These are phyloP conservation scores for Steinernema feltiae DNA, from an alignment of 1,140 invertebrate genomes.

Conservation along the genomic window DNA sequence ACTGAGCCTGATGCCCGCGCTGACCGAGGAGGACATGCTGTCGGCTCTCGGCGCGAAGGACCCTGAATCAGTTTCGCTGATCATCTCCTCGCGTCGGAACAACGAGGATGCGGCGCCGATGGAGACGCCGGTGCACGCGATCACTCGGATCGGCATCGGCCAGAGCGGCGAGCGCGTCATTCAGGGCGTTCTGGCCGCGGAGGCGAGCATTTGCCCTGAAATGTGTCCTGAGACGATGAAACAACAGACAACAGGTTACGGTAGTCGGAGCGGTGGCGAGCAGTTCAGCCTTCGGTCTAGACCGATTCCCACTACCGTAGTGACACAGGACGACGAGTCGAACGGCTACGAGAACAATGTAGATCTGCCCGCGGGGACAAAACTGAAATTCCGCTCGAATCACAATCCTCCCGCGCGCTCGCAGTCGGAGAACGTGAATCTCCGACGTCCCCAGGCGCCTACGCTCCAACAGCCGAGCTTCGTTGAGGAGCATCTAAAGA, in stretches of 20 bases:
- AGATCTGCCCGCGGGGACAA: not conserved
- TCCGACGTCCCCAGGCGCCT: not conserved
- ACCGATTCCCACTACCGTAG: not conserved
- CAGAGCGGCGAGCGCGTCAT: not conserved
- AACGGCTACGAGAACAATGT: not conserved
- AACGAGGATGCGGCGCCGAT: not conserved
- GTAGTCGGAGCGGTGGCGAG: no score
- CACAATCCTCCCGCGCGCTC: not conserved
- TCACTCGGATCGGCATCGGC: not conserved
- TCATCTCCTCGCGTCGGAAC: not conserved
- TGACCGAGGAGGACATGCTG: conserved; percentile 6
- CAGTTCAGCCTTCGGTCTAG: not conserved
- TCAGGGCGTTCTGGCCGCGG: not conserved
- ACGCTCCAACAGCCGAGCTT: not conserved
- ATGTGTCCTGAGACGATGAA: not conserved
- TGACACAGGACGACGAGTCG: no score
- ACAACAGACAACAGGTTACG: no score
- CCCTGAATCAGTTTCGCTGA: no score
- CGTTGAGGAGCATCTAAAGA: not conserved
- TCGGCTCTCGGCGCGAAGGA: not conserved
- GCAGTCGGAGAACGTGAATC: not conserved
- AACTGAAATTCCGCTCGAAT: conserved; percentile 6
- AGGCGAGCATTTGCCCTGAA: not conserved
- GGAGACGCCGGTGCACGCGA: not conserved
- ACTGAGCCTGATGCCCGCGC: not conserved